Conservation (phyloP, 2,888 invertebrate species). For the Actias luna region DNA sequence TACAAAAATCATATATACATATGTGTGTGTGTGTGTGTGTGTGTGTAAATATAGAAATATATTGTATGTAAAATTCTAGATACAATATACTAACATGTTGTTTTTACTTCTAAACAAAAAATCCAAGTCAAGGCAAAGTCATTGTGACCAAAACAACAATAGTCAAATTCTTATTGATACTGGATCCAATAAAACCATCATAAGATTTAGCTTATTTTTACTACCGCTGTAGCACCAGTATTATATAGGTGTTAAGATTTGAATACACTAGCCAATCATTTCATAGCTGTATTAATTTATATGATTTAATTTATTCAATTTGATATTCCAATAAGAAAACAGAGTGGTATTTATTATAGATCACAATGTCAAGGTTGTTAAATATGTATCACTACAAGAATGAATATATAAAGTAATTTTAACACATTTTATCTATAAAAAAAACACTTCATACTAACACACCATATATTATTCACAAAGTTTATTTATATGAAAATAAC, state of each 20-base stretch:
- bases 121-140: too few relatives aligned
- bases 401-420: neutral
- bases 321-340: neutral
- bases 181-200: too few relatives aligned
- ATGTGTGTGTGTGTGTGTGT: too few relatives aligned
- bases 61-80: too few relatives aligned
- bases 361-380: neutral
- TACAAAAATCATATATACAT: too few relatives aligned
- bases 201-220: too few relatives aligned
- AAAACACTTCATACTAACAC: neutral
- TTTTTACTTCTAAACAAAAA: neutral
- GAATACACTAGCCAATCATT: neutral
- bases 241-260: neutral
- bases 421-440: neutral
- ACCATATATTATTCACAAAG: neutral
- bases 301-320: neutral
- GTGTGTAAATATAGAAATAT: too few relatives aligned
- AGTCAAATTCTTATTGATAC: too few relatives aligned
- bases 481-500: neutral
- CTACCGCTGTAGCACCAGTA: too few relatives aligned
- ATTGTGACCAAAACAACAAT: too few relatives aligned
- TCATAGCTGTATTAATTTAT: neutral
- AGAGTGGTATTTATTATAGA: neutral
- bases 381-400: neutral
- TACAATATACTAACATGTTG: neutral